Base-by-base conservation (phyloP, 2,113 vertebrate species). In the Megaceryle maxima region DNA sequence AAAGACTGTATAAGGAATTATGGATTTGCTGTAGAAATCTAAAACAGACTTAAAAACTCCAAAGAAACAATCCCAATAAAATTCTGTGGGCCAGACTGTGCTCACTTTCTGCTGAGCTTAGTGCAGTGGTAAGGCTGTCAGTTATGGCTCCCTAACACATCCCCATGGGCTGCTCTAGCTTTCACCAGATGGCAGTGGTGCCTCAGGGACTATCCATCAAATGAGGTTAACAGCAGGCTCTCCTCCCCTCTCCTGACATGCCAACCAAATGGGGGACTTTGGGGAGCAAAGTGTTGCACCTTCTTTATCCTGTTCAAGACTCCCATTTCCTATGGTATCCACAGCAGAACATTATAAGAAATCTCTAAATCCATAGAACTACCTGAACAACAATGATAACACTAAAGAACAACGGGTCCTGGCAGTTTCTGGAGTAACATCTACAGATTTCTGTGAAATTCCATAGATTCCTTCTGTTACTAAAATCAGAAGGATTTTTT, bases 121-220 rank as follows among this genome's bases (percentile, higher is more conserved):
- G n/a, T 57, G 68, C n/a, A 24, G 59, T 48, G 66, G 66, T 72
- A 35, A 87, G 64, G 43, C 89, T 96, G 93, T 90, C 94, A 94
- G 63, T 82, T 83, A 31, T 39, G 67, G 78, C 78, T 94, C 59
- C 87, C 82, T 59, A 66, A 85, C 75, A 55, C 50, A 67, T 88
- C 85, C 84, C 93, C 90, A 80, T 77, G 93, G 94, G 50, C 92
- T 90, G 70, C 87, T 97, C 84, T 25, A 88, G 84, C 82, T 94
- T 92, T 96, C 96, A 97, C 87, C 95, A 97, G 95, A 96, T 96
- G 96, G 96, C 96, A 95, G 95, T 97, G 96, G 93, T 94, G 95
- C 95, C 95, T 96, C 93, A 94, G 95, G 96, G 96, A 96, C 95
- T 69, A 76, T 55, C 93, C 89, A 85, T 92, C 94, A 92, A 79